Base-by-base conservation (phyloP, 2,888 invertebrate species). In the Papilio gigon region DNA sequence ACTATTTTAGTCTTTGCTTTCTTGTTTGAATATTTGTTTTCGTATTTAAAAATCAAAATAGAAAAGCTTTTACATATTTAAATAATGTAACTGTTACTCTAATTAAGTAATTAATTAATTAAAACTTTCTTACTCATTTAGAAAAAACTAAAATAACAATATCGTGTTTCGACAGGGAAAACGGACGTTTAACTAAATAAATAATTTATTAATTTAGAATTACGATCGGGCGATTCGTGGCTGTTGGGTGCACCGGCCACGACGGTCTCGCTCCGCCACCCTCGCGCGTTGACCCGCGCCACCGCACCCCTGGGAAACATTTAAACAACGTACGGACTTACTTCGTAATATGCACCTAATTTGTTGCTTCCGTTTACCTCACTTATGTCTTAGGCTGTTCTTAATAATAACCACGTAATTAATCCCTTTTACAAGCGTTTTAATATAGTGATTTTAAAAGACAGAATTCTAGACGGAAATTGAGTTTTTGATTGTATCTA, bases 231-330 rank as follows among this genome's bases (percentile, higher is more conserved):
- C 86, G 85, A 86, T 84, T 84, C 73, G 71, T 66, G 81, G 87
- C 87, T 84, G 82, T 78, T 79, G 73, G 75, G 73, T 81, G 83
- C 80, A 75, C 79, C 73, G 71, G 71, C 62, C 65, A 65, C 70
- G 61, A 67, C 71, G 80, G 85, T 81, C 78, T 70, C 85, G 89
- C 82, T 83, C 75, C 77, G 83, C 78, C 80, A 78, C 76, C 70
- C 80, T 77, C 84, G 80, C 80, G 25, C 80, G 78, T 80, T 85
- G 85, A 83, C 83, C 84, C 80, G 62, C 64, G 59, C 58, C 61
- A 65, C 70, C 27, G 35, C 70, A 64, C 67, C 70, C 71, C 61
- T 71, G 65, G 63, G 64, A 59, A 65, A 47, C 9, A 22, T 47
- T 47, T 22, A 4, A 63, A 17, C 25, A 58, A 42, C 60, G 56